phyloP scores from a whole-genome alignment of 2,113 vertebrate species.

The Lichenostomus cassidix region DNA sequence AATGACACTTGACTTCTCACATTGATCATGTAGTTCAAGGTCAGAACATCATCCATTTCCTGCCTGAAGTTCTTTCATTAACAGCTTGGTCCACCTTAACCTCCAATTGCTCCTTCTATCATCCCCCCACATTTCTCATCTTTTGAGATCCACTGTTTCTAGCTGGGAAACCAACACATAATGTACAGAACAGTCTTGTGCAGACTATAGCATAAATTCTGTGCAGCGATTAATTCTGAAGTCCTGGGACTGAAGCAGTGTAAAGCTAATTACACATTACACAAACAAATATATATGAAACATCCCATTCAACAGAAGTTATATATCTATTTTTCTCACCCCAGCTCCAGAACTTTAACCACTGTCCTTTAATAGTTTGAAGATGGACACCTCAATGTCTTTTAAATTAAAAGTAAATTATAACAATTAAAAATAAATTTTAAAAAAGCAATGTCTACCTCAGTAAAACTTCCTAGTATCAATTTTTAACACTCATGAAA shows the following conservation, averaged over 20 bases:
- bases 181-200: background rate
- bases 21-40: background rate
- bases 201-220: background rate
- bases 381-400: background rate
- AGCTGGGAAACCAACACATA: fast-evolving
- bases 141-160: background rate
- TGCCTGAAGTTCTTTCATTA: background rate
- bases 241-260: background rate
- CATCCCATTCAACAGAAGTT: background rate
- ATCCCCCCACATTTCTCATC: background rate
- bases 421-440: background rate
- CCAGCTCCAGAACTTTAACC: background rate
- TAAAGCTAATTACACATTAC: background rate
- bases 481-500: background rate
- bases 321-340: background rate
- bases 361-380: background rate
- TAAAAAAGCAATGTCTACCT: background rate
- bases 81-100: background rate
- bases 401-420: background rate
- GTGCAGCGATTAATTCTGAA: background rate
- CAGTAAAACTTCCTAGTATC: background rate
- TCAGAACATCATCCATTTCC: background rate
- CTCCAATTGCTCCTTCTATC: background rate
- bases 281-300: background rate
- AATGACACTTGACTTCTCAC: background rate